phyloP scores from a whole-genome alignment of 1,140 invertebrate species.

The Tribolium castaneum region DNA sequence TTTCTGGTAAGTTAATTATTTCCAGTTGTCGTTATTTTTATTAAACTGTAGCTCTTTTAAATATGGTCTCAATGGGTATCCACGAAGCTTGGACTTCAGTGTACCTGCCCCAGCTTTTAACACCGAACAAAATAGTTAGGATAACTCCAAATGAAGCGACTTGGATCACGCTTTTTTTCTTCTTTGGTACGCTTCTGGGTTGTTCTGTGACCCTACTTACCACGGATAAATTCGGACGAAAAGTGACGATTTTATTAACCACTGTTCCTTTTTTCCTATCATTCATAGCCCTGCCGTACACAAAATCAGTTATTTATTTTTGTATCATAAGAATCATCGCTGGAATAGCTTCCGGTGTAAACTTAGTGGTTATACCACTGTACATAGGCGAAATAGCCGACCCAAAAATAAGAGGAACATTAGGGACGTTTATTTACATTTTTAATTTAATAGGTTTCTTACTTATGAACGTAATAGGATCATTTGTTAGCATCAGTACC shows the following conservation, averaged over 20 bases:
- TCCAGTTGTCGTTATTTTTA: neutral
- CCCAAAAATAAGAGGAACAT: slow-evolving; percentile 72
- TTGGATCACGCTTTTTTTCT: slow-evolving; percentile 58
- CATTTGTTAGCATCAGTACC: slow-evolving; percentile 69
- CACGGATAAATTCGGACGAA: slow-evolving; percentile 72
- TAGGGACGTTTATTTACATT: slow-evolving; percentile 54
- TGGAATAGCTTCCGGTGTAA: slow-evolving; percentile 76
- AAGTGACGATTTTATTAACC: slow-evolving; percentile 72
- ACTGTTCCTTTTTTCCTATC: slow-evolving; percentile 73
- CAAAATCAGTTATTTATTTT: slow-evolving; percentile 65
- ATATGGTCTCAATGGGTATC: neutral
- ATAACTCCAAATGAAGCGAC: slow-evolving; percentile 58
- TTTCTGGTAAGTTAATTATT: neutral
- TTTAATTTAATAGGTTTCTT: slow-evolving; percentile 71
- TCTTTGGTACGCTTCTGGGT: neutral
- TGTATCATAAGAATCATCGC: slow-evolving; percentile 68
- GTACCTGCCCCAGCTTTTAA: slow-evolving; percentile 5
- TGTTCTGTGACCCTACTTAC: slow-evolving; percentile 55
- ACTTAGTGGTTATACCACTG: slow-evolving; percentile 73
- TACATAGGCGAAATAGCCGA: slow-evolving; percentile 77
- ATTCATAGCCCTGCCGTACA: slow-evolving; percentile 73
- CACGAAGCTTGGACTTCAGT: slow-evolving; percentile 41
- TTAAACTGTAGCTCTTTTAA: neutral
- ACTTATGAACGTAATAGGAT: slow-evolving; percentile 75
- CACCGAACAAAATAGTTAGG: slow-evolving; percentile 31